Conservation (phyloP, 2,888 invertebrate genomes). For the Andrena trimmerana region DNA sequence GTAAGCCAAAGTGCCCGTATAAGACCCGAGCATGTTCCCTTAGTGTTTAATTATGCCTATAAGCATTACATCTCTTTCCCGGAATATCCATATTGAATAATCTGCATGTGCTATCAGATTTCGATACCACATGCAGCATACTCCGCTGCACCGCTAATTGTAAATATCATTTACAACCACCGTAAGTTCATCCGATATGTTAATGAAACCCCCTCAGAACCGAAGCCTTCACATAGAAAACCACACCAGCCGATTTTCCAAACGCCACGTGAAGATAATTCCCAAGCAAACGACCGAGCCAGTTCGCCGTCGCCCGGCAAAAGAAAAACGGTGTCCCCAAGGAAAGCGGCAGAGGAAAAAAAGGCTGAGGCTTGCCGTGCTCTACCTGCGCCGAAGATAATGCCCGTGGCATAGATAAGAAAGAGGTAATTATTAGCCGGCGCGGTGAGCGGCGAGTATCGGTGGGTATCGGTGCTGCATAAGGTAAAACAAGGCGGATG, state of each 20-base stretch:
- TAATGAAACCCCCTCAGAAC: not conserved
- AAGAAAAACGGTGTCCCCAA: not conserved
- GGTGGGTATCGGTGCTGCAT: constrained; percentile 49
- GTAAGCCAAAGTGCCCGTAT: too few species aligned
- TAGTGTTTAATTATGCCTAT: too few species aligned
- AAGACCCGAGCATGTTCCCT: too few species aligned
- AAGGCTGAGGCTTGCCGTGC: not conserved
- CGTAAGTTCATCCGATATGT: not conserved
- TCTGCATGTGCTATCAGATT: not conserved
- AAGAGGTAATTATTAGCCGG: constrained; percentile 62
- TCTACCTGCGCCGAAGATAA: constrained; percentile 27
- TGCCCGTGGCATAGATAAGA: constrained; percentile 47
- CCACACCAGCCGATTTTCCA: not conserved
- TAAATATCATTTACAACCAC: too few species aligned
- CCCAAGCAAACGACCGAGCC: not conserved
- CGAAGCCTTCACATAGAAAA: not conserved
- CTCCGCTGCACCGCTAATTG: too few species aligned
- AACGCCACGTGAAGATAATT: not conserved
- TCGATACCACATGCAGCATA: too few species aligned
- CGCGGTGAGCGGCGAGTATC: constrained; percentile 42
- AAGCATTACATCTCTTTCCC: too few species aligned
- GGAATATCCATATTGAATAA: too few species aligned
- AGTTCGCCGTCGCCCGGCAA: not conserved
- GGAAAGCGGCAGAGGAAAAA: not conserved
- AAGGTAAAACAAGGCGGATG: constrained; percentile 72